Base-by-base conservation (phyloP, 2,888 invertebrate species). In the Agonopterix heracliana region DNA sequence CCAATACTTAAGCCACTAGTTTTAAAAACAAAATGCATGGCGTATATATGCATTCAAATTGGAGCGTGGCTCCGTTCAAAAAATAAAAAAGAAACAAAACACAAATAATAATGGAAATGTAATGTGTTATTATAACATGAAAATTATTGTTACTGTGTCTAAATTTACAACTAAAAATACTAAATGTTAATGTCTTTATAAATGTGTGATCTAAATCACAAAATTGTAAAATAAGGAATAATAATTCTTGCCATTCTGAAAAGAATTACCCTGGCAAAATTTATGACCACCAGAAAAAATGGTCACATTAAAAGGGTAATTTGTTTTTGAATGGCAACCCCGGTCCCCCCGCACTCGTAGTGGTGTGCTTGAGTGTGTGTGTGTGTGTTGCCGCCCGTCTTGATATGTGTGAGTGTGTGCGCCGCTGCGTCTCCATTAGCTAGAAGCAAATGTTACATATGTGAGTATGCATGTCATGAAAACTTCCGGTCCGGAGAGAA, bases 101-200 rank as follows among this genome's bases (percentile, higher is more conserved):
- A 55, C 60, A 65, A 63, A 57, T 51, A 58, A 59, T 61, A 67
- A 78, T 85, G 85, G 81, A 84, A 85, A 80, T 83, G 82, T 78
- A 68, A 69, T 67, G 76, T 79, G 77, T 78, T 68, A 71, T 61
- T 69, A 72, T 47, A 49, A 50, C 49, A 54, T 50, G 50, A 51
- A 52, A 55, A 51, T 56, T 59, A 57, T 60, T 73, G 72, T 71
- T 69, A 68, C 63, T 78, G 84, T 84, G 81, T 84, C 79, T 81
- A 81, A 77, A 68, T 72, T 69, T 69, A 76, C 66, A 74, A 68
- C 70, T 71, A 74, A 66, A 56, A 69, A 71, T 79, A 79, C 83
- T 85, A 86, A 73, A 73, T 81, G 84, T 85, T 87, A 87, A 88
- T 88, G 87, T 88, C 87, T 88, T 88, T 88, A 85, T 83, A 79